Base-by-base conservation (phyloP, 2,113 vertebrate genomes). In the Chlorodrepanis virens region DNA sequence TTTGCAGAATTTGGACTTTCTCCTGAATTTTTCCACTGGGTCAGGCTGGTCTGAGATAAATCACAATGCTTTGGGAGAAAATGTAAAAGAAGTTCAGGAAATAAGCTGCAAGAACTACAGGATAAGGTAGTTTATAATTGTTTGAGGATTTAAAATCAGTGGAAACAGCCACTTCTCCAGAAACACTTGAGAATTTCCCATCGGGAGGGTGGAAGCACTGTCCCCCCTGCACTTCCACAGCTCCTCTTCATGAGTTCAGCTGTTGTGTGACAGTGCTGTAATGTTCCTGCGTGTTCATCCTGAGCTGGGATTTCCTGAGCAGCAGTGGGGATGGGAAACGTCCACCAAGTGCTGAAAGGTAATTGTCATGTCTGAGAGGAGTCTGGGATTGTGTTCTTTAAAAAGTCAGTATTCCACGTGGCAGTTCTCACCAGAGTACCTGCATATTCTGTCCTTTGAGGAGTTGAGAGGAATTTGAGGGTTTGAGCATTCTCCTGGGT, bases 231-330 rank as follows among this genome's bases (percentile, higher is more conserved):
- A 9, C 42, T 21, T 28, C 1, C 12, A 4, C 25, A 72, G 57
- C 44, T 64, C 14, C 56, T 45, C 8, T 14, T 8, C 16, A 2
- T 29, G 49, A 20, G 4, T 5, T 37, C 24, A 22, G n/a, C 17
- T 68, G 40, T 27, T 71, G 40, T 27, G 67, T 40, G 86, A 5
- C 63, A 45, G 5, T 18, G 40, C 82, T 90, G 0, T 9, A 0
- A 13, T 0, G 0, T 14, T 37, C 25, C 44, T 63, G 35, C 7
- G 64, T 18, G 0, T 44, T 68, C 40, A 11, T 22, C 57, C 4
- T 45, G 27, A 56, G 61, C 27, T 54, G 22, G 37, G 42, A 8
- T 39, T 24, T 11, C 52, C 44, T 6, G 3, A 68, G 44, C 59
- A 75, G 10, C 6, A 14, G 5, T 6, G 29, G 28, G 24, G 7